Percentiles rank a stretch among this genome's conserved stretches.
Evolutionary conservation across 2,888 invertebrate species (phyloP).

Genomic region (Epinotia ramella): DNA sequence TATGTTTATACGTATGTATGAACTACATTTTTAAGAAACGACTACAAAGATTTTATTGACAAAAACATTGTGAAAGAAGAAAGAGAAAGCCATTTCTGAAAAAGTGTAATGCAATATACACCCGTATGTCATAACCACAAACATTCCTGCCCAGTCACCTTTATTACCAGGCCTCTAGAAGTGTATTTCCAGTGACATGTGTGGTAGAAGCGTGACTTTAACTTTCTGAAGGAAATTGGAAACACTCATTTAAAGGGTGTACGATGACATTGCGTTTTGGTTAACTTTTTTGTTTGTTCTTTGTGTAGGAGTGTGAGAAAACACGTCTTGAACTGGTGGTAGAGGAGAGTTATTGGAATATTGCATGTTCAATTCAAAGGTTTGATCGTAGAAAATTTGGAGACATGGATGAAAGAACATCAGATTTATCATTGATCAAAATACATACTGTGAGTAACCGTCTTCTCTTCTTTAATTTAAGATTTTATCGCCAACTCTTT

Average conservation of each 20-base stretch:
- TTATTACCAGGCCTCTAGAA: slow-evolving; percentile 68
- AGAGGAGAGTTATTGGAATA: neutral
- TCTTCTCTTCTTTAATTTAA: too few relatives aligned
- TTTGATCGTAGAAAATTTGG: neutral
- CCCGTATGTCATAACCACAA: slow-evolving; percentile 60
- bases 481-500: too few relatives aligned
- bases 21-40: too few relatives aligned
- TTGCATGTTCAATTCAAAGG: neutral
- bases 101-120: slow-evolving; percentile 48
- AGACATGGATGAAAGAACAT: neutral
- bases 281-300: slow-evolving; percentile 50
- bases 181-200: slow-evolving; percentile 73
- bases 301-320: slow-evolving; percentile 37
- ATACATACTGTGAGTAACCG: neutral
- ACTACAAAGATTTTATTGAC: too few relatives aligned
- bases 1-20: too few relatives aligned
- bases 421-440: too few relatives aligned
- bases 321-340: neutral
- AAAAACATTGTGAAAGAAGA: neutral
- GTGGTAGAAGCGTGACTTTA: slow-evolving; percentile 76
- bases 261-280: slow-evolving; percentile 74
- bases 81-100: neutral
- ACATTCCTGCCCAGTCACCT: slow-evolving; percentile 60
- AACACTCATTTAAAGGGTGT: slow-evolving; percentile 72
- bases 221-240: slow-evolving; percentile 76